Evolutionary conservation across 2,888 invertebrate species (phyloP).

Genomic region (Mechanitis mazaeus): DNA sequence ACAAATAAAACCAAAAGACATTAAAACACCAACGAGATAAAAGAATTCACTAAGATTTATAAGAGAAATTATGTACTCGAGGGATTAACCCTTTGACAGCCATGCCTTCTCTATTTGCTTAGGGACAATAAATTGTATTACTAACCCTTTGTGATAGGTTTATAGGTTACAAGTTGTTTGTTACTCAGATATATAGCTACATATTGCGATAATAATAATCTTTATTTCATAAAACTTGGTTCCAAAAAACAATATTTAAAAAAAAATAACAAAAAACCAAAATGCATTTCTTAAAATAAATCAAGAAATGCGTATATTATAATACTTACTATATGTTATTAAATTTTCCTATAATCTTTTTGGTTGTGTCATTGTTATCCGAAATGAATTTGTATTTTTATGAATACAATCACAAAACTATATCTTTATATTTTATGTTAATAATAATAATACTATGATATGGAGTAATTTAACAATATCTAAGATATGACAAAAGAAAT

Average conservation of each 20-base stretch:
- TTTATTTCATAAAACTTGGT: no score
- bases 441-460: neutral
- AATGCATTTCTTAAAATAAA: no score
- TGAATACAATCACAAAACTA: neutral
- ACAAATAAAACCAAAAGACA: conserved; percentile 3
- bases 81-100: conserved; percentile 60
- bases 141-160: conserved; percentile 54
- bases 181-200: neutral
- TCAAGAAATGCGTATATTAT: no score
- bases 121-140: conserved; percentile 58
- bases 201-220: no score
- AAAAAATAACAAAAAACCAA: no score
- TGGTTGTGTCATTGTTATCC: no score
- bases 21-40: neutral
- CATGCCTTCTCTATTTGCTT: conserved; percentile 49
- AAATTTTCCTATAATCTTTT: no score
- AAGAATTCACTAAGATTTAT: conserved; percentile 21
- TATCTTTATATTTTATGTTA: neutral
- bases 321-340: no score
- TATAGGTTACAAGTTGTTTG: conserved; percentile 36
- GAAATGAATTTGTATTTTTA: no score
- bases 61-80: conserved; percentile 57
- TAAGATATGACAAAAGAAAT: neutral
- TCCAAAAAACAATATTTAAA: no score
- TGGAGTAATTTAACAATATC: neutral